Evolutionary conservation across 2,888 invertebrate genomes (phyloP).

Genomic region (Lepetodrilus schrolli): DNA sequence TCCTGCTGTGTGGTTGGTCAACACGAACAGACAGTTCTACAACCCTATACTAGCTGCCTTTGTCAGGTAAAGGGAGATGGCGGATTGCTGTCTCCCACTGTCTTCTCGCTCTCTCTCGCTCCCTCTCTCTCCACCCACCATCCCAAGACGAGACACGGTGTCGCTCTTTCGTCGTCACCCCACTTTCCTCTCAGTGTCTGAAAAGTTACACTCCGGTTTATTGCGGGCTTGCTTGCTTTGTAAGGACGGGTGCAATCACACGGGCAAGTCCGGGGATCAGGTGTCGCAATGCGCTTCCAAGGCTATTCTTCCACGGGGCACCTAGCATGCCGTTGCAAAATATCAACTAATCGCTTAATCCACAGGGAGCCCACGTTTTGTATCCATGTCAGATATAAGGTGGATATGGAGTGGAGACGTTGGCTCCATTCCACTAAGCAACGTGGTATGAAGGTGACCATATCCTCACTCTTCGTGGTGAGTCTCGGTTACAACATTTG

Average conservation of each 20-base stretch:
- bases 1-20: too few species aligned
- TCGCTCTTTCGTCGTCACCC: neutral
- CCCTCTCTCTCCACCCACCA: neutral
- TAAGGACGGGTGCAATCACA: slow-evolving; percentile 6
- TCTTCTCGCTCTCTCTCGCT: neutral
- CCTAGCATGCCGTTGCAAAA: slow-evolving; percentile 26
- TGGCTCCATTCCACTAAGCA: too few species aligned
- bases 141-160: neutral
- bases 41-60: neutral
- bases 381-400: neutral
- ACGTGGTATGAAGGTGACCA: too few species aligned
- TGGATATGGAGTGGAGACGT: neutral
- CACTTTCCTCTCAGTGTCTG: neutral
- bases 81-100: neutral
- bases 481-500: too few species aligned
- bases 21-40: neutral
- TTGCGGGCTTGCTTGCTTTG: slow-evolving; percentile 2
- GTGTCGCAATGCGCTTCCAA: neutral
- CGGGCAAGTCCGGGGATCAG: neutral
- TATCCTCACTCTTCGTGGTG: too few species aligned
- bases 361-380: neutral
- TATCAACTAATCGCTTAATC: slow-evolving; percentile 25
- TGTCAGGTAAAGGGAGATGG: neutral
- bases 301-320: neutral
- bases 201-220: slow-evolving; percentile 13